Conservation (phyloP, 1,140 invertebrate species). For the Drosophila pallidifrons region DNA sequence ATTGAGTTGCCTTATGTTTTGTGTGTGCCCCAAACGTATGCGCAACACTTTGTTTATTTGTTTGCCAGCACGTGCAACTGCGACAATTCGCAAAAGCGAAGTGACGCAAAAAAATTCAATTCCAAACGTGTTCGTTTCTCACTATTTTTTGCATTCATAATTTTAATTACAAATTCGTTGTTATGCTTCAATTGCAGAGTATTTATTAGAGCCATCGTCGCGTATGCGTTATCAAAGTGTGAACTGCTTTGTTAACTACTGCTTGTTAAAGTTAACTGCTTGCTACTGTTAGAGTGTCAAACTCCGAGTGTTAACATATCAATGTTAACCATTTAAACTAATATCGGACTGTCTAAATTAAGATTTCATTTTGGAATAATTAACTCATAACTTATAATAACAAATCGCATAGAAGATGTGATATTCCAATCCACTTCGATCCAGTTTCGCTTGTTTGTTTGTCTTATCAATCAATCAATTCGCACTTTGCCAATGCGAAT, state of each 20-base stretch:
- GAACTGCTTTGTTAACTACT: conserved; percentile 7
- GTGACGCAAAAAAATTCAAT: conserved; percentile 34
- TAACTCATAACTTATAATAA: conserved; percentile 21
- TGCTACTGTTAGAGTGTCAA: conserved; percentile 1
- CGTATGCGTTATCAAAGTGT: conserved; percentile 20
- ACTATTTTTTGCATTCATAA: not conserved
- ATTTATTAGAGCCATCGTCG: not conserved
- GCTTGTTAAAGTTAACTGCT: conserved; percentile 18
- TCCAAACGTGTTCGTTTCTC: not conserved
- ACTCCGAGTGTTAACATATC: not conserved
- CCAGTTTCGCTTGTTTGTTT: conserved; percentile 25
- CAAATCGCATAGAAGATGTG: conserved; percentile 8
- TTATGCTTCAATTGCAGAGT: not conserved
- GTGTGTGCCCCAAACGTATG: not conserved
- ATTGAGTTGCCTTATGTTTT: conserved; percentile 63
- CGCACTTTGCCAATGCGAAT: conserved; percentile 38
- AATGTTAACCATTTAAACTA: conserved; percentile 8
- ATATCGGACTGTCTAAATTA: conserved; percentile 22
- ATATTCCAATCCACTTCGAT: not conserved
- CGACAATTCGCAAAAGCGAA: conserved; percentile 58
- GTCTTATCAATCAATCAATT: conserved; percentile 28
- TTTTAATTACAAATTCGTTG: conserved; percentile 34
- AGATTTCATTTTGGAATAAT: conserved; percentile 28
- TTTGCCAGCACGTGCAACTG: conserved; percentile 66
- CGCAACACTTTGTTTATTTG: conserved; percentile 67